phyloP scores from a whole-genome alignment of 2,113 vertebrate species.

The Rissa tridactyla region DNA sequence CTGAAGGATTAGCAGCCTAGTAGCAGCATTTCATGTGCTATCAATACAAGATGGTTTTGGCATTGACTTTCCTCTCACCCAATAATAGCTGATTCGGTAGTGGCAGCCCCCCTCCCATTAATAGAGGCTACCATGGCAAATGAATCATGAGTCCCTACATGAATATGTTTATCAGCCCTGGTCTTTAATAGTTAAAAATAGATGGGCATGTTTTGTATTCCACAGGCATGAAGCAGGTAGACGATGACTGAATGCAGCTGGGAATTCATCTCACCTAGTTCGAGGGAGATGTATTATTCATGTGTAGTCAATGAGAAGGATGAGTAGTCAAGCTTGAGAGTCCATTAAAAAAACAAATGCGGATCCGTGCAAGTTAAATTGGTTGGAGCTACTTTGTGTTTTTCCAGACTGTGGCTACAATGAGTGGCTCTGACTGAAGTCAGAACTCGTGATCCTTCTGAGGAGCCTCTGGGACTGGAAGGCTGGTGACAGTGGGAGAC shows the following conservation, averaged over 20 bases:
- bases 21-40: background rate
- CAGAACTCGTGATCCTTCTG: background rate
- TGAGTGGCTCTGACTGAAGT: background rate
- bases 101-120: background rate
- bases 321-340: constrained; percentile 51
- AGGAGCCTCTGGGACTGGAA: constrained; percentile 22
- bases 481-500: background rate
- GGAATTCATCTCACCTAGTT: constrained; percentile 36
- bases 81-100: background rate
- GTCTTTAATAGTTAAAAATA: constrained; percentile 8
- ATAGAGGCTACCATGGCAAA: background rate
- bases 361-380: background rate
- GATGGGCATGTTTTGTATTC: constrained; percentile 6
- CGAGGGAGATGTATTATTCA: constrained; percentile 40
- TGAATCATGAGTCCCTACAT: background rate
- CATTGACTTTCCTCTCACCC: background rate
- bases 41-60: background rate
- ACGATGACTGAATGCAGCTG: background rate
- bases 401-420: background rate
- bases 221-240: background rate
- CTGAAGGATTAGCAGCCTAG: background rate
- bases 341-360: constrained; percentile 40
- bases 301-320: constrained; percentile 39
- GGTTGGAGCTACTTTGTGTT: background rate
- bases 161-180: background rate